Evolutionary conservation across 35 echinoderm and acorn worm genomes (phyloP).

Genomic region (Apostichopus californicus): DNA sequence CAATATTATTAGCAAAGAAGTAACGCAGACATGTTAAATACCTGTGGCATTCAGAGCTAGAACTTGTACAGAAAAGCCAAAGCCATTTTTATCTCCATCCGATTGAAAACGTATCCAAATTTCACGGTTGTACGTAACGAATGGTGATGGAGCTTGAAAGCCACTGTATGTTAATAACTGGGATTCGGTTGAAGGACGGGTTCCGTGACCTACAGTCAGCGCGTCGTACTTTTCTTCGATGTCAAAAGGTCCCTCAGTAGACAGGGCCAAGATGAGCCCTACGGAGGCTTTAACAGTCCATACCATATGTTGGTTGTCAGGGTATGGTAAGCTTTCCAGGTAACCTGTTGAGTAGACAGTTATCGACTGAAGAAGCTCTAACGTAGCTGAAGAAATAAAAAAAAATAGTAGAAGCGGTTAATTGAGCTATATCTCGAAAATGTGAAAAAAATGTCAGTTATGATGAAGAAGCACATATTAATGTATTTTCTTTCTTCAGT

Average conservation of each 20-base stretch:
- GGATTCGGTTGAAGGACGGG: not conserved
- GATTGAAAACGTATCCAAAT: conserved; percentile 34
- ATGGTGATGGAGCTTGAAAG: conserved; percentile 9
- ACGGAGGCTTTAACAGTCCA: conserved; percentile 6
- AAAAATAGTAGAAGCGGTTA: not conserved
- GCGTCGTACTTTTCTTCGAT: not conserved
- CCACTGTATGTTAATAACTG: not conserved
- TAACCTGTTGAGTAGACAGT: conserved; percentile 12
- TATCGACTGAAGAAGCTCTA: not conserved
- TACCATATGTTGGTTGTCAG: not conserved
- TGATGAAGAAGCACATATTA: no score
- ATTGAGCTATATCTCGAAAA: not conserved
- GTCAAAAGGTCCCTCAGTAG: not conserved
- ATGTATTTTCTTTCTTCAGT: not conserved
- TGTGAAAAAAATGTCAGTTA: no score
- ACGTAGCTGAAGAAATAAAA: not conserved
- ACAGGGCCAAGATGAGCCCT: not conserved
- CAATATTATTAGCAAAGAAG: no score
- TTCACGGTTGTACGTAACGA: not conserved
- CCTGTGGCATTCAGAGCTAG: not conserved
- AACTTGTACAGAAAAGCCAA: not conserved
- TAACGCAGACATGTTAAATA: not conserved
- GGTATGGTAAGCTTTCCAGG: not conserved
- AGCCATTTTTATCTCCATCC: not conserved
- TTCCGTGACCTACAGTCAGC: not conserved